Base-by-base conservation (phyloP, 2,113 vertebrate species). In the Grammomys surdaster region DNA sequence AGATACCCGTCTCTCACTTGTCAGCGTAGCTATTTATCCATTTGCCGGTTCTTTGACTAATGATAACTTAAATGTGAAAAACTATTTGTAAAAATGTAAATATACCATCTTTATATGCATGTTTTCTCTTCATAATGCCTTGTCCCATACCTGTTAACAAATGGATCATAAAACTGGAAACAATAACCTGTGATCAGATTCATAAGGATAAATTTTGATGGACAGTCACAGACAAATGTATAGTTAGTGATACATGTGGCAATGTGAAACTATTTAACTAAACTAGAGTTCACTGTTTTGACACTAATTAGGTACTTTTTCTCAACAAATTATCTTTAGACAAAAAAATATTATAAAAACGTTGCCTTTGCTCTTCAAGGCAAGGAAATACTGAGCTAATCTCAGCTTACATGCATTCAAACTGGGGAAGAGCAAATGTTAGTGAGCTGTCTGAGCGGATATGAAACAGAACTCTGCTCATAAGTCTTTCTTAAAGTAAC, bases 401-500 rank as follows among this genome's bases (percentile, higher is more conserved):
- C 22, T 89, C 31, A 95, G 43, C 56, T 82, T 87, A 86, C 8
- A 84, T 90, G n/a, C 67, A 95, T 93, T 90, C 85, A 96, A 96
- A 87, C 26, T 10, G 9, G 94, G 48, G 36, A 24, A 96, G 84
- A 77, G 75, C 5, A 78, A 95, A 84, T 90, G 8, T 75, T 87
- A 94, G 58, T 63, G 26, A 96, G 81, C 94, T 95, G 12, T 92
- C 31, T 58, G 33, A 92, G 70, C 70, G 67, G 89, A 82, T 96
- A 43, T 92, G 9, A 67, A 78, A 31, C 56, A 80, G 13, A 82
- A 60, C n/a, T 82, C 6, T 24, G 58, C 36, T 88, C 93, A 40
- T n/a, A 85, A 58, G 1, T 26, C 2, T 40, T 90, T 17, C 31
- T 92, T 95, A 17, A 46, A 90, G 7, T 5, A 91, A n/a, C 40